phyloP scores from a whole-genome alignment of 2,888 invertebrate species.

The Papilio protenor region DNA sequence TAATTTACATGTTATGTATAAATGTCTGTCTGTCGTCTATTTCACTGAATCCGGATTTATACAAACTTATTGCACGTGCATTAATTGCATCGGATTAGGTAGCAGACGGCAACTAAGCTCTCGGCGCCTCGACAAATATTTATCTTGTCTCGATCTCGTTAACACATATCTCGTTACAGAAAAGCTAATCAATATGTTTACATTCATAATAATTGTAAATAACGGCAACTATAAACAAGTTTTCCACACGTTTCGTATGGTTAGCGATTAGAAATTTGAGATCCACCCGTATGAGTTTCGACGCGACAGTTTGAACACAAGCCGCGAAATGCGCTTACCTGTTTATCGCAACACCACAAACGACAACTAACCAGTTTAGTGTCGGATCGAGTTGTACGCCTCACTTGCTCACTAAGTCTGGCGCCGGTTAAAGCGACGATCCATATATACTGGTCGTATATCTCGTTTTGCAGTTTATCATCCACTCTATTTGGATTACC shows the following conservation, averaged over 20 bases:
- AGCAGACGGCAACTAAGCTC: neutral
- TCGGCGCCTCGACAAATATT: constrained; percentile 6
- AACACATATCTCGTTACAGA: neutral
- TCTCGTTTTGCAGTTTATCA: neutral
- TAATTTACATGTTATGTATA: neutral
- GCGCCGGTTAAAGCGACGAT: neutral
- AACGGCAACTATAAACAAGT: neutral
- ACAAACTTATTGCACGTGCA: neutral
- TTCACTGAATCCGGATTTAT: neutral
- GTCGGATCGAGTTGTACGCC: constrained; percentile 15
- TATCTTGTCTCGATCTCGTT: neutral
- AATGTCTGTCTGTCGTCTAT: neutral
- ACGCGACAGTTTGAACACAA: constrained; percentile 29
- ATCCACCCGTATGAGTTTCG: constrained; percentile 15
- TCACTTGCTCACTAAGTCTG: constrained; percentile 16
- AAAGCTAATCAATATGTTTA: neutral
- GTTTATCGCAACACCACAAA: constrained; percentile 33
- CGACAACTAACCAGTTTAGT: constrained; percentile 39
- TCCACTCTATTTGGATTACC: neutral
- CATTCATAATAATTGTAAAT: neutral
- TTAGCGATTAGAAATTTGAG: constrained; percentile 18
- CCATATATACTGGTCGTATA: constrained; percentile 11
- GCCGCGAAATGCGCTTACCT: constrained; percentile 34
- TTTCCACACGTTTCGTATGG: neutral
- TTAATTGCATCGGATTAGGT: neutral